Percentiles rank a stretch among this genome's conserved stretches.
Evolutionary conservation across 2,888 invertebrate species (phyloP).

Genomic region (Drosophila multiciliata): DNA sequence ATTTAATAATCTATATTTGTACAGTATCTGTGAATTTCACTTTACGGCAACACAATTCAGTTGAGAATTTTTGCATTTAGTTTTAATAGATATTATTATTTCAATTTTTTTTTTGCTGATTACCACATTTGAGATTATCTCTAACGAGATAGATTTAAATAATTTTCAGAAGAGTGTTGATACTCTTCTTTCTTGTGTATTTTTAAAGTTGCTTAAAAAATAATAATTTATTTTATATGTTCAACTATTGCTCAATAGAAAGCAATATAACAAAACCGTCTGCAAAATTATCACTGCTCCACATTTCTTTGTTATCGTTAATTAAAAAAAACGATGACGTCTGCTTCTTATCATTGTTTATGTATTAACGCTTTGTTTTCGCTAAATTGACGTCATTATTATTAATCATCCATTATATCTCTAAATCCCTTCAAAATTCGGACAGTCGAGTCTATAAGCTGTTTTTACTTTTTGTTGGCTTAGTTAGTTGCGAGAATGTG

Average conservation of each 20-base stretch:
- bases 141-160: neutral
- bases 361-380: conserved; percentile 46
- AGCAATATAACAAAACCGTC: conserved; percentile 4
- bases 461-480: conserved; percentile 9
- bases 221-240: neutral
- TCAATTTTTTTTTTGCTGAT: neutral
- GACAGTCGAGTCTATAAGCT: conserved; percentile 12
- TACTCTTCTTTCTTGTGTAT: neutral
- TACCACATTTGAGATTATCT: neutral
- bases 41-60: neutral
- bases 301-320: conserved; percentile 31
- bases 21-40: neutral
- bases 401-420: conserved; percentile 29
- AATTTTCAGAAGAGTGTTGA: neutral
- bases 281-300: neutral
- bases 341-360: conserved; percentile 41
- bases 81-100: neutral
- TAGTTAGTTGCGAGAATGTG: conserved; percentile 31
- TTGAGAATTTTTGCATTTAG: neutral
- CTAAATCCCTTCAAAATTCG: neutral
- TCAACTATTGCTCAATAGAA: conserved; percentile 8
- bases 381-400: conserved; percentile 44
- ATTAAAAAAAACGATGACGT: conserved; percentile 53
- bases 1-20: neutral
- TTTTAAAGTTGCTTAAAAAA: neutral